These are phyloP conservation scores for Forbesichthys papilliferus DNA, from an alignment of 2,113 vertebrate species.

Conservation along the genomic window DNA sequence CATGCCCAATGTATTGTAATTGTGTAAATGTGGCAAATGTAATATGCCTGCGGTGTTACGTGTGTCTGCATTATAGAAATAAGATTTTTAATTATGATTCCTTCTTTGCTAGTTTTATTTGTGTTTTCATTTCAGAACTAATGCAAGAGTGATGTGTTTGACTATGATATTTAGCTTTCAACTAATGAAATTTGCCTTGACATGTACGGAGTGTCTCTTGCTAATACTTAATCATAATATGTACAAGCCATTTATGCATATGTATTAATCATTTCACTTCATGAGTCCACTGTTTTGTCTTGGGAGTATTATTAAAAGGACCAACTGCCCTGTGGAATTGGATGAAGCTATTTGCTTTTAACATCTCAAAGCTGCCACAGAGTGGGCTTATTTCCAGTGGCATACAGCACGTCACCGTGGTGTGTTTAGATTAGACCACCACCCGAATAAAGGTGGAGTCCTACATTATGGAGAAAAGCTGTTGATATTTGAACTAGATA, in stretches of 20 bases:
- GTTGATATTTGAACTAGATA: too few species aligned
- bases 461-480: too few species aligned
- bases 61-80: slow-evolving; percentile 53
- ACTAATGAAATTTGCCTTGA: slow-evolving; percentile 50
- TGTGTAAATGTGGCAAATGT: slow-evolving; percentile 44
- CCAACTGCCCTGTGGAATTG: slow-evolving; percentile 4
- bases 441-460: too few species aligned
- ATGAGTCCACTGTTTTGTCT: slow-evolving; percentile 38
- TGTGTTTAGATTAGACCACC: too few species aligned
- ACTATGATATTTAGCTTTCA: slow-evolving; percentile 47
- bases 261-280: slow-evolving; percentile 42
- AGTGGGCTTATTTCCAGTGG: background rate
- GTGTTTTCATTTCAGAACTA: slow-evolving; percentile 49
- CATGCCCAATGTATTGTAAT: slow-evolving; percentile 53
- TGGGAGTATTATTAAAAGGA: slow-evolving; percentile 41
- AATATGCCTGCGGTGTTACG: slow-evolving; percentile 41
- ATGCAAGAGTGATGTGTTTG: slow-evolving; percentile 61
- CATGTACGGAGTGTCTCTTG: slow-evolving; percentile 30
- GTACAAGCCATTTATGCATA: slow-evolving; percentile 26
- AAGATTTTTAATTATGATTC: slow-evolving; percentile 69
- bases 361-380: slow-evolving; percentile 29
- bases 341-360: slow-evolving; percentile 20
- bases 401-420: background rate
- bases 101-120: slow-evolving; percentile 45
- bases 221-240: slow-evolving; percentile 39